These are phyloP conservation scores for Gryllus longicercus DNA, from an alignment of 2,888 invertebrate genomes.

Conservation along the genomic window DNA sequence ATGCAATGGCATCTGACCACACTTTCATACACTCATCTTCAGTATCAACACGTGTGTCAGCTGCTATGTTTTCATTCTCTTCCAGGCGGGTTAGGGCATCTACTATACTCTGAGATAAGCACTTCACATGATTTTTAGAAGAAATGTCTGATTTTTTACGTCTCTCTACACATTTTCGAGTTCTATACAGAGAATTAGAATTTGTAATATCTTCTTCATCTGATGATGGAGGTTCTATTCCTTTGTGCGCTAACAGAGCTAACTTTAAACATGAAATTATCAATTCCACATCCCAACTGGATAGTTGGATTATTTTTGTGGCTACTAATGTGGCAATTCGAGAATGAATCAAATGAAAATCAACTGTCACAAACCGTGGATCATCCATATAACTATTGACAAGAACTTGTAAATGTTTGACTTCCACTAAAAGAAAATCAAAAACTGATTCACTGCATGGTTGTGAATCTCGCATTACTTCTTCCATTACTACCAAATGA, in stretches of 20 bases:
- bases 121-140: conserved; percentile 50
- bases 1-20: conserved; percentile 58
- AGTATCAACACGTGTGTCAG: conserved; percentile 51
- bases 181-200: conserved; percentile 26
- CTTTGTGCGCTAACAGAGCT: conserved; percentile 38
- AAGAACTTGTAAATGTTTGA: conserved; percentile 65
- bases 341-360: conserved; percentile 64
- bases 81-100: conserved; percentile 40
- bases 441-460: conserved; percentile 50
- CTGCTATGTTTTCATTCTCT: conserved; percentile 44
- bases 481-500: conserved; percentile 50
- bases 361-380: conserved; percentile 51
- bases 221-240: conserved; percentile 55
- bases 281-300: conserved; percentile 31
- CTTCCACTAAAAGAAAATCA: conserved; percentile 61
- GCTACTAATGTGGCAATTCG: conserved; percentile 62
- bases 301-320: conserved; percentile 54
- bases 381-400: conserved; percentile 68
- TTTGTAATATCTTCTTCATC: conserved; percentile 53
- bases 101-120: conserved; percentile 48
- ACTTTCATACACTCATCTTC: conserved; percentile 57
- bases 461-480: conserved; percentile 5
- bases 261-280: conserved; percentile 19
- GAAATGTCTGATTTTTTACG: not conserved
- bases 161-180: conserved; percentile 11